Evolutionary conservation across 2,113 vertebrate species (phyloP), one percentile per base, ranked within the genome.

Genomic region (Chitala chitala): DNA sequence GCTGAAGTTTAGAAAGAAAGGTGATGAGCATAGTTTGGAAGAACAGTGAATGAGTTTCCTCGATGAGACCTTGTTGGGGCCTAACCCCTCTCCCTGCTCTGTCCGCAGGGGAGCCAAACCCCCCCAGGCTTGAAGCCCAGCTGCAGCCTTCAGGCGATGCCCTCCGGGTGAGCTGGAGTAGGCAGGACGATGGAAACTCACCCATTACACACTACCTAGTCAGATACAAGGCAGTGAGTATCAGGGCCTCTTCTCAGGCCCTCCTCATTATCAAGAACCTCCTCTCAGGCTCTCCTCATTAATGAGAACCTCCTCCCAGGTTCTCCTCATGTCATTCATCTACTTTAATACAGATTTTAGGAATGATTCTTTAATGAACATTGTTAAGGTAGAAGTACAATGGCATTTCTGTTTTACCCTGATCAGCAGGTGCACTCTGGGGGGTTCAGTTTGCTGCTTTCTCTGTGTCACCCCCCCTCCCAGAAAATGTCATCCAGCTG

Each of bases 141-240:
- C 86, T 94, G 83, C 92, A 93, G 77, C 91, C 93, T 42, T 94
- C 94, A 24, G 96, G 97, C 5, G 98, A 98, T 86, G 92, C 92
- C 48, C 86, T 96, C 40, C 97, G 93, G 79, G 90, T 98, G 76
- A 93, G 90, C 40, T 92, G 89, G 91, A 93, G 93, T 86, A 96
- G 96, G 86, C 97, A 99, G 86, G 97, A 99, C 1, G 97, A 99
- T 0, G 97, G 97, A 0, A 96, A 96, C 66, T 97, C 94, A 8
- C 94, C 96, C 2, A 98, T 99, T 78, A 85, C 92, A 54, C 95
- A 98, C 79, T 99, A 98, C 81, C 91, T 98, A 73, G 86, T 98
- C 87, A 93, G 89, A 73, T 98, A 95, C 83, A 93, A 92, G 87
- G 91, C 94, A 79, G 97, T 99, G 77, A 98, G 96, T 96, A 79